A percentile compares a stretch with the other conserved stretches of the same genome.
phyloP scores from a whole-genome alignment of 1,140 invertebrate genomes.

The Maniola jurtina region DNA sequence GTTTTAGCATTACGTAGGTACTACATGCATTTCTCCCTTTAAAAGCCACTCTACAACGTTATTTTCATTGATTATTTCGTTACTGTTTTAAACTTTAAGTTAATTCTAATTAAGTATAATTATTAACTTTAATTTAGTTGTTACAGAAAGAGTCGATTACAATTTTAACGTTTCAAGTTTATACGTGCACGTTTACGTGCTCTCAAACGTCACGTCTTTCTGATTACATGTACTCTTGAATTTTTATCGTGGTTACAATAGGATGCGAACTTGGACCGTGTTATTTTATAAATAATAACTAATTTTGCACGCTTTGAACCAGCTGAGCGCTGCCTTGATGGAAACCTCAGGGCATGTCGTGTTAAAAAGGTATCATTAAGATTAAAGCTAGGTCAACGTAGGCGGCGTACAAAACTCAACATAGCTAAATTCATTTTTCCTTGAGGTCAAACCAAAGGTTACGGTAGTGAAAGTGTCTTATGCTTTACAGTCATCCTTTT shows the following conservation, averaged over 20 bases:
- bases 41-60: constrained; percentile 34
- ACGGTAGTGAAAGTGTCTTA: constrained; percentile 29
- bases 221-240: constrained; percentile 44
- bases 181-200: constrained; percentile 43
- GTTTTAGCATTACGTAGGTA: constrained; percentile 48
- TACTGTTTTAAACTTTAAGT: constrained; percentile 11
- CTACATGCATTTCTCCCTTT: constrained; percentile 41
- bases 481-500: constrained; percentile 25
- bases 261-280: constrained; percentile 25
- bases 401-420: constrained; percentile 22
- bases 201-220: constrained; percentile 55
- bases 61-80: constrained; percentile 13
- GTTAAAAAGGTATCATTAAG: constrained; percentile 45
- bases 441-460: constrained; percentile 16
- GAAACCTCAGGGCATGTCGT: constrained; percentile 41
- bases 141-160: constrained; percentile 50
- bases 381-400: constrained; percentile 39
- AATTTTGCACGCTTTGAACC: constrained; percentile 18
- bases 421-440: constrained; percentile 15
- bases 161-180: constrained; percentile 46
- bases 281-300: constrained; percentile 17
- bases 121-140: constrained; percentile 27
- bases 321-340: constrained; percentile 24
- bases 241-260: constrained; percentile 39
- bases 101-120: neutral